Evolutionary conservation across 2,888 invertebrate genomes (phyloP), one percentile per base, ranked within the genome.

Genomic region (Prosapia bicincta): DNA sequence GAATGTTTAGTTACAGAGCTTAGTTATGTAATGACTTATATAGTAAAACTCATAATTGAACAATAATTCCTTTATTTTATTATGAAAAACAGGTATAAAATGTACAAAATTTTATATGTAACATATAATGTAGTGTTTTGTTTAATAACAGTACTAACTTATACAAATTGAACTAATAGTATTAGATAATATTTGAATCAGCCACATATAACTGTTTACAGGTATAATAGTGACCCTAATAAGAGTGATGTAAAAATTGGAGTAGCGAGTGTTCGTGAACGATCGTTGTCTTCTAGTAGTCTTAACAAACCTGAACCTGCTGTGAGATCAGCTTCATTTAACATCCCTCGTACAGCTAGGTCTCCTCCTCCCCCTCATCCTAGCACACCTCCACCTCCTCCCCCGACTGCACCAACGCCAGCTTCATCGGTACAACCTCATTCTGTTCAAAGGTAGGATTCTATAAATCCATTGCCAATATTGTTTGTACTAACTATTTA

Each of bases 221-320:
- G 90, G 76, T 88, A 88, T 78, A 89, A 89, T 81, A 90, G 90
- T 82, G 91, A 91, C 84, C 89, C 89, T 10, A 90, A 89, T 83
- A 89, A 88, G 78, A 87, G 87, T 26, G 87, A 90, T 77, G 88
- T 85, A 28, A 20, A 26, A 25, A 32, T 10, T 54, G 10, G 65
- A 26, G 54, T 54, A 20, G 2, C 26, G 66, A 26, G 66, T 66
- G 28, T 38, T 66, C 15, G 30, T 54, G 30, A 72, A 68, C 68
- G 54, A 20, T n/a, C 73, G 32, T 43, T 43, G 23, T 54, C 71
- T 23, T 26, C 71, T 2, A 66, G 66, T 23, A 28, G 30, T 20
- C 66, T 69, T n/a, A 69, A 69, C 30, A 69, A 69, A 26, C 69
- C 72, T 75, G 67, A 79, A 7, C 71, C 76, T 6, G 74, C 74